A percentile compares a stretch with the other conserved stretches of the same genome.
Conservation (phyloP, 2,113 vertebrate species). For the Plestiodon gilberti region DNA sequence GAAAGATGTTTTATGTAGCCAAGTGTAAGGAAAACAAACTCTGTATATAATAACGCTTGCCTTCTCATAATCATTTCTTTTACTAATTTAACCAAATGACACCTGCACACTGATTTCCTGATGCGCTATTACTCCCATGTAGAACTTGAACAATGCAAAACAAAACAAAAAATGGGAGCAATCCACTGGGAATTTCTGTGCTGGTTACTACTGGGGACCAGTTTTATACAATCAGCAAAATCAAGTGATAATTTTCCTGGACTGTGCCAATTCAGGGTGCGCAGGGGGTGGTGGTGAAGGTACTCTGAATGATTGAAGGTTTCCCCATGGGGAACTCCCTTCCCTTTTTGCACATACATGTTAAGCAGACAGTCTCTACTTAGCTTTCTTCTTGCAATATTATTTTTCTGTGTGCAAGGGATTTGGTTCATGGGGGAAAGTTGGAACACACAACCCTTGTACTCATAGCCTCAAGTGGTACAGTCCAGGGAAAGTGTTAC, state of each 20-base stretch:
- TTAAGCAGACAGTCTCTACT: background rate
- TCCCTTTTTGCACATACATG: too few species aligned
- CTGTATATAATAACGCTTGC: background rate
- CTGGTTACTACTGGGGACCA: background rate
- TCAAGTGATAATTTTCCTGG: background rate
- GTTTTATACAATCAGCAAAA: background rate
- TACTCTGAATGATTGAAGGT: background rate
- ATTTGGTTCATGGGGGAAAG: background rate
- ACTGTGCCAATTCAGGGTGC: background rate
- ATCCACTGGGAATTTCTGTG: background rate
- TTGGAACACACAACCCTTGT: background rate
- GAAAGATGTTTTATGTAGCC: background rate
- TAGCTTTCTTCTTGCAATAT: background rate
- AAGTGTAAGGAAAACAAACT: constrained; percentile 27
- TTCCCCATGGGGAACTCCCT: background rate
- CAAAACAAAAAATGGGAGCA: background rate
- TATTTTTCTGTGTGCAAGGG: background rate
- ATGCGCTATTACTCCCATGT: constrained; percentile 50
- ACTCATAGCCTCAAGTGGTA: too few species aligned
- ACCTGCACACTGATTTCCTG: constrained; percentile 43
- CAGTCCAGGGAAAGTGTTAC: background rate
- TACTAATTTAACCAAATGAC: constrained; percentile 39
- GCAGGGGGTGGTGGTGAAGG: background rate
- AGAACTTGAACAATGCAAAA: constrained; percentile 3
- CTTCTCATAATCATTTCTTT: constrained; percentile 27